Evolutionary conservation across 2,113 vertebrate species (phyloP).

Genomic region (Chroicocephalus ridibundus): DNA sequence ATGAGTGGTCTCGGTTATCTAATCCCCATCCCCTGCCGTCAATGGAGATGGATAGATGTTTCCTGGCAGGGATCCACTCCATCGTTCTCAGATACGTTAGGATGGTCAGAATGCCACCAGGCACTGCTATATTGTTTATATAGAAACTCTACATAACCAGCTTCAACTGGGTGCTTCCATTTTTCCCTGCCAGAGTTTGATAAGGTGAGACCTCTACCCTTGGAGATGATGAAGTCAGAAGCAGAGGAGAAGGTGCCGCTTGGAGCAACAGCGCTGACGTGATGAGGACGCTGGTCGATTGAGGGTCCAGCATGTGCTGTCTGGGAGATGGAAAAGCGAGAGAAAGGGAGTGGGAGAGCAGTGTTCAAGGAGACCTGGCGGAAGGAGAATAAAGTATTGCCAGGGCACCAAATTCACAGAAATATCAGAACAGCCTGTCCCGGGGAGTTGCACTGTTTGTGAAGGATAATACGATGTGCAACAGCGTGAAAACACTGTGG

Average conservation of each 20-base stretch:
- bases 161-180: neutral
- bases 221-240: neutral
- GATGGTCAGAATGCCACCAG: neutral
- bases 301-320: neutral
- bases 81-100: neutral
- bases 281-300: neutral
- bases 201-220: neutral
- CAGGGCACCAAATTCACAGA: neutral
- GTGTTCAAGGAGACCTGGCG: neutral
- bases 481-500: neutral
- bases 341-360: neutral
- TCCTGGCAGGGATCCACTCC: neutral
- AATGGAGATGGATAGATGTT: neutral
- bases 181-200: neutral
- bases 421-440: neutral
- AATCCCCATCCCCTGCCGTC: neutral
- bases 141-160: neutral
- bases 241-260: neutral
- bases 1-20: neutral
- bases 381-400: neutral
- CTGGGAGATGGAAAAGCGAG: neutral
- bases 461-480: neutral
- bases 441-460: neutral
- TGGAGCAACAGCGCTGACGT: neutral
- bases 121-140: neutral